Base-by-base conservation (phyloP, 2,113 vertebrate species). In the Pipra filicauda region DNA sequence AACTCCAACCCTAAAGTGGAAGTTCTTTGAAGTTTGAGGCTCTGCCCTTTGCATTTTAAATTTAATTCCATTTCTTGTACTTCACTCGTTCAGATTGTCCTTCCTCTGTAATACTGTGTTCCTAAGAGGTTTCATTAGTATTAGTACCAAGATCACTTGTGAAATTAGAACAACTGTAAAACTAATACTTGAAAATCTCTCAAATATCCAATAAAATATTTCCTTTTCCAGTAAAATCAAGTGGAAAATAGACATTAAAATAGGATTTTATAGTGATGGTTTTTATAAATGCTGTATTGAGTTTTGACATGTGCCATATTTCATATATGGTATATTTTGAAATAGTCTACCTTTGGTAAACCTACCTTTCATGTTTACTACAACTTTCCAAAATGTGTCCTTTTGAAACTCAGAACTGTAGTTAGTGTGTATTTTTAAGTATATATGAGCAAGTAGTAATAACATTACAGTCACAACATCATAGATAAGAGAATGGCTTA, bases 131-230 rank as follows among this genome's bases (percentile, higher is more conserved):
- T 94, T 86, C 55, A 41, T 84, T 74, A 66, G 12, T 57, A 27
- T 67, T 71, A 57, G 33, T 46, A 89, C 20, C 51, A 62, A 74
- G 69, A 55, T 57, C 17, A 20, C 3, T 33, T 69, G 18, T 3
- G 39, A 78, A 74, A 82, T 93, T 66, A 82, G 51, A 70, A 71
- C 27, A 88, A 9, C 41, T 79, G 8, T 83, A 76, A 90, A 82
- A 57, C 21, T 57, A 73, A 76, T 86, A 39, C 44, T 61, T 72
- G 16, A 59, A 16, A 73, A 80, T 73, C 30, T 46, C 48, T 55
- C 18, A 33, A 59, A 49, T 70, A 85, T 27, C 18, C 22, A 73
- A 12, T 66, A 16, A 81, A 77, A 48, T 65, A 37, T 4, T 46
- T 41, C 5, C 6, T 19, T 79, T 81, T 46, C 31, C 59, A 46